These are phyloP conservation scores for Phataginus tetradactyla DNA, from an alignment of 2,797 vertebrate species.

Conservation along the genomic window DNA sequence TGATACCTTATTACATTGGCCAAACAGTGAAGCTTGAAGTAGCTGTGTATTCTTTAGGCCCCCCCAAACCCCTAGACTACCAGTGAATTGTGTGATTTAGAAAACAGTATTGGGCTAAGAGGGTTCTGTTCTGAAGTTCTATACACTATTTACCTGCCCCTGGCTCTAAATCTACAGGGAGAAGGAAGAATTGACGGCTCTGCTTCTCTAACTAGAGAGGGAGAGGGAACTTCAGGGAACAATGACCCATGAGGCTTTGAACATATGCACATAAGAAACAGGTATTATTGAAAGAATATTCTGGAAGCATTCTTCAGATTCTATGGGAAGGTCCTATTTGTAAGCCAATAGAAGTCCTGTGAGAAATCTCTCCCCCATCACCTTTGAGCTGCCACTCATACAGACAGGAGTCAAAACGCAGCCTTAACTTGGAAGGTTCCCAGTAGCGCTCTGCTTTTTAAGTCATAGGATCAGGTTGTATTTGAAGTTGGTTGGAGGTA, in stretches of 20 bases:
- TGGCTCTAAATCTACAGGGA: background rate
- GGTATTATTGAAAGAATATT: background rate
- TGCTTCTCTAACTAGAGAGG: background rate
- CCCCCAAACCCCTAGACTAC: background rate
- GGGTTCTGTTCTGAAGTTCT: background rate
- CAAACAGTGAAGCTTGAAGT: constrained; percentile 8
- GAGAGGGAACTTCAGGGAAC: background rate
- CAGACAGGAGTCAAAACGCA: background rate
- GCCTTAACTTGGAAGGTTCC: background rate
- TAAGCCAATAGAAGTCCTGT: background rate
- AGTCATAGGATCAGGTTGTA: background rate
- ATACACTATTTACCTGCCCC: background rate
- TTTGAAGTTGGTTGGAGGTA: background rate
- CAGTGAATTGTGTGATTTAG: background rate
- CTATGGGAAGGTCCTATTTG: background rate
- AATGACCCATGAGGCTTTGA: background rate
- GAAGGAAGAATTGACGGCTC: background rate
- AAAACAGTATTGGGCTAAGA: constrained; percentile 7
- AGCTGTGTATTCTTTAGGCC: background rate
- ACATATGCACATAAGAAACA: background rate
- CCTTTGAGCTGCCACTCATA: background rate
- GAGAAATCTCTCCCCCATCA: background rate
- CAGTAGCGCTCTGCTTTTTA: background rate
- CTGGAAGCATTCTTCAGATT: background rate
- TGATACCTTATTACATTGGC: background rate